Evolutionary conservation across 2,113 vertebrate species (phyloP), one percentile per base, ranked within the genome.

Genomic region (Spizaetus ornatus): DNA sequence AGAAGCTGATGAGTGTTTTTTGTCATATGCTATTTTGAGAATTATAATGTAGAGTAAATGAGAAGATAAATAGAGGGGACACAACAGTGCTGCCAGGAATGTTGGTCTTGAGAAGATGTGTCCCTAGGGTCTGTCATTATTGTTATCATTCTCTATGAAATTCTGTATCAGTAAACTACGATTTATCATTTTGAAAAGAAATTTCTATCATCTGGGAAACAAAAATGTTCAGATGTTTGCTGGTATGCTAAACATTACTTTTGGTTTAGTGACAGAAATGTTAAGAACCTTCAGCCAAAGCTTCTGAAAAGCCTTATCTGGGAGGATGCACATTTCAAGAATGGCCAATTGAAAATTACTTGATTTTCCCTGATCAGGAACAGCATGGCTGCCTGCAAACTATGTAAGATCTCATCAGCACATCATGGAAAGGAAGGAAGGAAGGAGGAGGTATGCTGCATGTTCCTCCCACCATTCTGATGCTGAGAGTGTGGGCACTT

Each of bases 1-100:
- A 26, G 25, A 52, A 52, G 50, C 25, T 26, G 25, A 52, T 73
- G 65, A 90, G 77, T 70, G 79, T 1, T 92, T 96, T 94, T 80
- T 83, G 79, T 74, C 76, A 73, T 67, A 52, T 52, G 21, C 42
- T 97, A 73, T 91, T 91, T 69, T 87, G 53, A 88, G 78, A 90
- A 66, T 47, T 79, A 76, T 40, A n/a, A 4, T 56, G 59, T 52
- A 79, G 52, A 76, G 59, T 47, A 91, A 96, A 86, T 63, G 26
- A 72, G 73, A 89, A 89, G 52, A 74, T 84, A 78, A 91, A 86
- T 34, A 38, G 83, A 74, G 84, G 26, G 13, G 47, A 53, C 0
- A 0, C 0, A 2, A 58, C 53, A 53, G n/a, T 27, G 21, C 13
- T 82, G 20, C 19, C 55, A 71, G 45, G 38, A 86, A 67, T 55